Conservation (phyloP, 2,113 vertebrate genomes). For the Xenopus laevis region DNA sequence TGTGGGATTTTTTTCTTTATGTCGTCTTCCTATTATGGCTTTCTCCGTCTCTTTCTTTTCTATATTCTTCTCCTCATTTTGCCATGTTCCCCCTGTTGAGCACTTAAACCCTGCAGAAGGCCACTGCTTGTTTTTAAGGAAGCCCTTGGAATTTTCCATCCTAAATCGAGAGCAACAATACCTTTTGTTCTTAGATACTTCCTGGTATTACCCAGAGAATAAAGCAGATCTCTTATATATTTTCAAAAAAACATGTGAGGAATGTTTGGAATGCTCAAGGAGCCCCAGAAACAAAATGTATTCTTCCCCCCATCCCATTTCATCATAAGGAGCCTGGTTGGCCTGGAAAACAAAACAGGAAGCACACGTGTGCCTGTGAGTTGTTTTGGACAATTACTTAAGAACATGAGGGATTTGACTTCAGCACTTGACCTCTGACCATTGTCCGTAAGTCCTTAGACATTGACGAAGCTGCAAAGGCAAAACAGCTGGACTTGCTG, state of each 20-base stretch:
- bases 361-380: not conserved
- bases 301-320: not conserved
- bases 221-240: not conserved
- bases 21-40: no score
- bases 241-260: not conserved
- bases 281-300: conserved; percentile 10
- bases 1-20: no score
- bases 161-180: conserved; percentile 1
- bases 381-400: conserved; percentile 11
- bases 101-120: not conserved
- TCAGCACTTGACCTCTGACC: conserved; percentile 8
- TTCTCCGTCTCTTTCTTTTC: no score
- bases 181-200: not conserved
- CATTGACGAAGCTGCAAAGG: not conserved
- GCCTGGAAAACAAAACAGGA: not conserved
- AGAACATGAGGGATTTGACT: not conserved
- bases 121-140: not conserved
- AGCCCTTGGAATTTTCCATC: not conserved
- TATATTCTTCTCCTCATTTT: no score
- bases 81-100: no score
- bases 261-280: conserved; percentile 22
- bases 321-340: not conserved
- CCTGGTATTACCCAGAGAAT: not conserved
- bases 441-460: not conserved
- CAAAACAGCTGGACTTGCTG: no score